A percentile compares a stretch with the other conserved stretches of the same genome.
Conservation (phyloP, 1,140 invertebrate species). For the Eupeodes corollae region DNA sequence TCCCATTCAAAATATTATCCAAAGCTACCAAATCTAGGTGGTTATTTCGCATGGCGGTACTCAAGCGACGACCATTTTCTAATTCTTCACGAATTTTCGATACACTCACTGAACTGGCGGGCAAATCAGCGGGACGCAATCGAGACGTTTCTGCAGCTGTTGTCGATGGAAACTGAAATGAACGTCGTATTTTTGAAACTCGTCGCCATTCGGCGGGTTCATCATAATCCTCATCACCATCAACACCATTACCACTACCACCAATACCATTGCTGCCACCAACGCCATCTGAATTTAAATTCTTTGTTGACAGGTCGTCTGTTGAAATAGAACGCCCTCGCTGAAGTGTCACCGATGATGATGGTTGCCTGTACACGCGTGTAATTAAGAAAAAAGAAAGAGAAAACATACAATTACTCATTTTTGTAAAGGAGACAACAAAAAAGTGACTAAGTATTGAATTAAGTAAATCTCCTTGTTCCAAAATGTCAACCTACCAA, state of each 20-base stretch:
- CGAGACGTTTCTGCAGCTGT: constrained; percentile 8
- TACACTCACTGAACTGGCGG: constrained; percentile 40
- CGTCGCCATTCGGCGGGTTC: constrained; percentile 43
- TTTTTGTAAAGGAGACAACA: too few relatives aligned
- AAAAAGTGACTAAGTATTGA: too few relatives aligned
- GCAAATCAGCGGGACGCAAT: constrained; percentile 41
- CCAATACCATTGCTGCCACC: too few relatives aligned
- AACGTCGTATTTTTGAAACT: constrained; percentile 45
- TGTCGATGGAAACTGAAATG: constrained; percentile 48
- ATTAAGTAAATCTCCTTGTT: too few relatives aligned
- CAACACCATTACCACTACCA: not conserved
- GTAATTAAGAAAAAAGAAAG: too few relatives aligned
- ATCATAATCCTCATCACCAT: constrained; percentile 15
- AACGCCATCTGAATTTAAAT: constrained; percentile 6
- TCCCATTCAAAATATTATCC: constrained; percentile 39
- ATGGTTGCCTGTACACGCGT: too few relatives aligned
- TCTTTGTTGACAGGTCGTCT: constrained; percentile 32
- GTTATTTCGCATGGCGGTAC: constrained; percentile 40
- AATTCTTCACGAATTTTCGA: constrained; percentile 41
- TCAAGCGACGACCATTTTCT: constrained; percentile 40
- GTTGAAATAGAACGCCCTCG: constrained; percentile 34
- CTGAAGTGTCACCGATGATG: constrained; percentile 11
- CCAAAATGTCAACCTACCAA: too few relatives aligned
- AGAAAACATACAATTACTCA: too few relatives aligned
- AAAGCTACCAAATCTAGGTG: constrained; percentile 39